Evolutionary conservation across 2,113 vertebrate species (phyloP).

Genomic region (Nansenia antarctica): DNA sequence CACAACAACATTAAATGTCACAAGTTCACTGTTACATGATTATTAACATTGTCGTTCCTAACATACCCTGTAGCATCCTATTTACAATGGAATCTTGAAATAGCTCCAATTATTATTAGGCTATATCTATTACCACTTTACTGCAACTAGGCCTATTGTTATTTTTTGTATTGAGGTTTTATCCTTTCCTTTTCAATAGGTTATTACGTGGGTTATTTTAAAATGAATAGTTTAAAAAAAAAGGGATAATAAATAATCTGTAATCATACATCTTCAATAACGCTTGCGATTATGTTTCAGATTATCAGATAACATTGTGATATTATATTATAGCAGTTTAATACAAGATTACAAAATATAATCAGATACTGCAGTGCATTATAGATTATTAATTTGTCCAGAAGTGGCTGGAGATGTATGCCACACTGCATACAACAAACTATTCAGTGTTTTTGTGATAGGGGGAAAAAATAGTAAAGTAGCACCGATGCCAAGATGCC

Average conservation of each 20-base stretch:
- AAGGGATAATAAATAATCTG: too few species aligned
- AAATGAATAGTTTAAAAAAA: too few species aligned
- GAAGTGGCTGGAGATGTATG: neutral
- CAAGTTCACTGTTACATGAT: slow-evolving; percentile 3
- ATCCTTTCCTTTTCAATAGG: neutral
- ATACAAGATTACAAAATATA: neutral
- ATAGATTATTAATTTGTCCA: neutral
- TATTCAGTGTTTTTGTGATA: neutral
- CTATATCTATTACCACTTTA: neutral
- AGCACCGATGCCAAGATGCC: too few species aligned
- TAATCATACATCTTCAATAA: neutral
- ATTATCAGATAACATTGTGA: neutral
- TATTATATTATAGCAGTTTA: neutral
- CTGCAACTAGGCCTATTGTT: too few species aligned
- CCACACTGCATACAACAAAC: slow-evolving; percentile 1
- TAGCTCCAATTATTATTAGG: neutral
- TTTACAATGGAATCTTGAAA: neutral
- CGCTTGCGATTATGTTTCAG: neutral
- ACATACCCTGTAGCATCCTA: neutral
- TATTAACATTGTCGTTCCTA: neutral
- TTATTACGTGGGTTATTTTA: neutral
- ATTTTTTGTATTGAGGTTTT: neutral
- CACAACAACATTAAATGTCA: slow-evolving; percentile 57
- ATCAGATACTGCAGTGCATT: neutral
- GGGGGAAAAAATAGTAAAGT: neutral